These are phyloP conservation scores for Leptodactylus fuscus DNA, from an alignment of 2,113 vertebrate species.

Conservation along the genomic window DNA sequence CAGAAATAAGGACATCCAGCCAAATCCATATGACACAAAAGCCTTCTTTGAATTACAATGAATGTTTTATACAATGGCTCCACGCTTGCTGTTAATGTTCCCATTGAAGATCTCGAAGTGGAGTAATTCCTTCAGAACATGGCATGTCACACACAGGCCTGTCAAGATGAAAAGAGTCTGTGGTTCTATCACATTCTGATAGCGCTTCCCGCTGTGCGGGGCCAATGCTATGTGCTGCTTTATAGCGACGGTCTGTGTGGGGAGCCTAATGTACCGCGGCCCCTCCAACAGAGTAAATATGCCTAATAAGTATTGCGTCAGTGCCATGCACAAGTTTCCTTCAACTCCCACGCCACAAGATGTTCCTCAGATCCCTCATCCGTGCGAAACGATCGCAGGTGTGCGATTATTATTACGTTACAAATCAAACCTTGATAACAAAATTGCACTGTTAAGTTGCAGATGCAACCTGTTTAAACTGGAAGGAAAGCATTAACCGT, in stretches of 20 bases:
- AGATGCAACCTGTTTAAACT: constrained; percentile 27
- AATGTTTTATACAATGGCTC: constrained; percentile 46
- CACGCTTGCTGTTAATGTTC: constrained; percentile 36
- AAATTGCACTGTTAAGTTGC: constrained; percentile 6
- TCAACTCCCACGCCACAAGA: background rate
- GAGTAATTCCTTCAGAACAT: constrained; percentile 51
- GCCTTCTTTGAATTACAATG: constrained; percentile 41
- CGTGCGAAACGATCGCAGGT: background rate
- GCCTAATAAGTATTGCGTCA: constrained; percentile 37
- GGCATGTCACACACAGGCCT: constrained; percentile 44
- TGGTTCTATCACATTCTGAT: constrained; percentile 41
- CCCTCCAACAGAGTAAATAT: background rate
- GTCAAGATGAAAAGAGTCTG: constrained; percentile 39
- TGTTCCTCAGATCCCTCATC: background rate
- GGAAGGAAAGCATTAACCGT: background rate
- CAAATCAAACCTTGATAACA: constrained; percentile 28
- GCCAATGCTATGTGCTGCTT: constrained; percentile 10
- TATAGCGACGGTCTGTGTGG: background rate
- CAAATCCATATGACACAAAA: constrained; percentile 41
- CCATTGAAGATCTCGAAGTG: constrained; percentile 40
- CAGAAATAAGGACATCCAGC: constrained; percentile 6
- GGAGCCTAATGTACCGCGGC: background rate
- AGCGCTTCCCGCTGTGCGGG: background rate
- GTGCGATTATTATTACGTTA: constrained; percentile 34
- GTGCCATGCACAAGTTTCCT: background rate